A percentile compares a stretch with the other conserved stretches of the same genome.
phyloP scores from a whole-genome alignment of 2,797 vertebrate species.

The Thripadectes ignobilis region DNA sequence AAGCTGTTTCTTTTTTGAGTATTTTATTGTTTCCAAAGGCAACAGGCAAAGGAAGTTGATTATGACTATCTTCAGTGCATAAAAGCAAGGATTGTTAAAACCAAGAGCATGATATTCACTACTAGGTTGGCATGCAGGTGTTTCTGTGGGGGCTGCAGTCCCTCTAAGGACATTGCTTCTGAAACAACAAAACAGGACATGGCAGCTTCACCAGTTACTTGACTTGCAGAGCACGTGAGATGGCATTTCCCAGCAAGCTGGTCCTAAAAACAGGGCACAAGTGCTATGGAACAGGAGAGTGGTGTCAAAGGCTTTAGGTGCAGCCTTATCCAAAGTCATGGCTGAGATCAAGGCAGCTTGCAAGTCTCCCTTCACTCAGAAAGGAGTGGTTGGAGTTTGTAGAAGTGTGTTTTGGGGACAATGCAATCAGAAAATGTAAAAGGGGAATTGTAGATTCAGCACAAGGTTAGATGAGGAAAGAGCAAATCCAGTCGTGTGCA shows the following conservation, averaged over 20 bases:
- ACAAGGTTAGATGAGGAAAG: background rate
- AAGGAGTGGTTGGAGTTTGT: background rate
- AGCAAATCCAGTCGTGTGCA: background rate
- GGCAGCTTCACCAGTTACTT: background rate
- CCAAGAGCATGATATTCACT: background rate
- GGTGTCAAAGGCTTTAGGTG: background rate
- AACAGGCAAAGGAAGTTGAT: background rate
- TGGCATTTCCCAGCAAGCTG: background rate
- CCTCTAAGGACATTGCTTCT: background rate
- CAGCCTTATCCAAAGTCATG: background rate
- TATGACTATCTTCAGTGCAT: background rate
- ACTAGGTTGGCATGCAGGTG: fast-evolving
- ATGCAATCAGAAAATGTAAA: background rate
- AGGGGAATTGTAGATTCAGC: background rate
- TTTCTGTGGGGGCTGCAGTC: background rate
- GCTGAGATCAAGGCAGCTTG: background rate
- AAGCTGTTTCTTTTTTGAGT: background rate
- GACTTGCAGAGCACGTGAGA: background rate
- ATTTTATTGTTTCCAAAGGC: constrained; percentile 21
- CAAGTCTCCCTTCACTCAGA: background rate
- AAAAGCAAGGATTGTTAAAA: background rate
- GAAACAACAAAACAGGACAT: background rate
- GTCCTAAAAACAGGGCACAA: background rate
- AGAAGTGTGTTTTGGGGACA: background rate
- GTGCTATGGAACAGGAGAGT: fast-evolving